Evolutionary conservation across 2,888 invertebrate genomes (phyloP).

Genomic region (Folsomia manolachei): DNA sequence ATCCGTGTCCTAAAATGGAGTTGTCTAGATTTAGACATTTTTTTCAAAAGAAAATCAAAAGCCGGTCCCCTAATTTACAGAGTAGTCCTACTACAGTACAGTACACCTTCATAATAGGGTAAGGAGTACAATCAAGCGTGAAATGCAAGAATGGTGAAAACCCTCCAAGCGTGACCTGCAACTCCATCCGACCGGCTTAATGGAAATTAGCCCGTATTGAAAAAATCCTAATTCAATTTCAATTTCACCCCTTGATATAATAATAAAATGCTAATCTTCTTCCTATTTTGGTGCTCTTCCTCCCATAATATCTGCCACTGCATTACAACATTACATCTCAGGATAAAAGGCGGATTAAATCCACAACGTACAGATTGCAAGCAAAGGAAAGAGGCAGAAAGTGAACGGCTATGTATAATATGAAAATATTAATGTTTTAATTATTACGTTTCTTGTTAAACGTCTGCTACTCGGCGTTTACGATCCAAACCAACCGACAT

Average conservation of each 20-base stretch:
- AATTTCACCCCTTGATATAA: neutral
- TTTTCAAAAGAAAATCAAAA: neutral
- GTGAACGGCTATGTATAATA: no score
- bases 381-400: no score
- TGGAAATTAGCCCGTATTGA: constrained; percentile 4
- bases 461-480: no score
- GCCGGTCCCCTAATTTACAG: neutral
- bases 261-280: neutral
- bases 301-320: no score
- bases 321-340: no score
- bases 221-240: neutral
- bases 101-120: neutral
- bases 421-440: no score
- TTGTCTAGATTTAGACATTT: neutral
- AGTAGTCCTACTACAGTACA: no score
- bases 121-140: neutral
- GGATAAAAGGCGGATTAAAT: no score
- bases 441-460: no score
- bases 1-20: neutral
- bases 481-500: no score
- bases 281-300: neutral
- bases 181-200: neutral
- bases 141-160: neutral
- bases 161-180: neutral
- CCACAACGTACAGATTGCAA: no score